phyloP scores from a whole-genome alignment of 2,888 invertebrate genomes.

The Alloplasta piceator region DNA sequence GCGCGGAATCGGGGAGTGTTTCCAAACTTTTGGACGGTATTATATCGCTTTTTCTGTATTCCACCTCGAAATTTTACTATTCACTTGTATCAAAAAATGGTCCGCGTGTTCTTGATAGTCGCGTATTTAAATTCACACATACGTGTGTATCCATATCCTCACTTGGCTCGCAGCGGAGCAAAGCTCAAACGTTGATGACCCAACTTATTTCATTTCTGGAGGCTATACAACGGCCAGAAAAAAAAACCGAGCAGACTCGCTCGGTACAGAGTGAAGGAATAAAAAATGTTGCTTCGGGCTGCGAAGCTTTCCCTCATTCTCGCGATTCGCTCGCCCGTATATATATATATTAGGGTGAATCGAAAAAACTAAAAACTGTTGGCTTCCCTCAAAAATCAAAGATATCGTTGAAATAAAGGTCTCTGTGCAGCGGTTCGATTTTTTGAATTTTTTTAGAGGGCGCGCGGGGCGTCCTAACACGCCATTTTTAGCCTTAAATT shows the following conservation, averaged over 20 bases:
- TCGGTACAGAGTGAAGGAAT: slow-evolving; percentile 8
- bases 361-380: too few relatives aligned
- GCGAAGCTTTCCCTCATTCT: neutral
- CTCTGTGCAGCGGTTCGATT: too few relatives aligned
- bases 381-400: too few relatives aligned
- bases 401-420: too few relatives aligned
- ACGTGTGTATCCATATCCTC: neutral
- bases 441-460: too few relatives aligned
- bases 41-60: neutral
- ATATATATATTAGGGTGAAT: neutral
- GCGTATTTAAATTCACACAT: slow-evolving; percentile 26
- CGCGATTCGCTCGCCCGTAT: neutral
- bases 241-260: slow-evolving; percentile 15
- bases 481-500: too few relatives aligned
- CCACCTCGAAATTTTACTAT: slow-evolving; percentile 29
- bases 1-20: too few relatives aligned
- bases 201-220: slow-evolving; percentile 49
- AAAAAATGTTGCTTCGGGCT: slow-evolving; percentile 8
- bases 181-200: slow-evolving; percentile 44
- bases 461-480: too few relatives aligned
- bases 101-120: slow-evolving; percentile 14
- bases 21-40: too few relatives aligned
- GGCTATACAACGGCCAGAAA: slow-evolving; percentile 7
- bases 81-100: slow-evolving; percentile 25
- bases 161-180: slow-evolving; percentile 2